phyloP scores from a whole-genome alignment of 2,113 vertebrate genomes.

The Corvus hawaiiensis region DNA sequence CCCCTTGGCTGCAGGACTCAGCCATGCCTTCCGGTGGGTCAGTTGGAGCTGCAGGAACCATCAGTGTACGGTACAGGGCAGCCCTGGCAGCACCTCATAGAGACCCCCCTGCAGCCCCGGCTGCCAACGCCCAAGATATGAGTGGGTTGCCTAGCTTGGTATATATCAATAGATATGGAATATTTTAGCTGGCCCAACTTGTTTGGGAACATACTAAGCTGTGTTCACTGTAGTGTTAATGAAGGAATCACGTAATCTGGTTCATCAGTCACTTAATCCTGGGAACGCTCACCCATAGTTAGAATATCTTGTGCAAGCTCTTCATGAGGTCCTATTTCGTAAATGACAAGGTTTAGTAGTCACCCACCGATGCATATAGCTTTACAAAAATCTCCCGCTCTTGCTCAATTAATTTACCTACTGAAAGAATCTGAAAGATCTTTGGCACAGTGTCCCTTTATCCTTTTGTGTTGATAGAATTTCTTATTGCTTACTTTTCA shows the following conservation, averaged over 20 bases:
- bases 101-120: fast-evolving
- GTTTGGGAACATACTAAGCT: background rate
- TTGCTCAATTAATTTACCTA: background rate
- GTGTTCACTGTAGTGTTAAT: background rate
- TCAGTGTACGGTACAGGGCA: background rate
- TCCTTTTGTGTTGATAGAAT: background rate
- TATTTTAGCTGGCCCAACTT: background rate
- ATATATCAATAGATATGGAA: background rate
- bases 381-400: background rate
- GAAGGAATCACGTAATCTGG: background rate
- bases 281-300: background rate
- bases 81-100: background rate
- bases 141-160: background rate
- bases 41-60: background rate
- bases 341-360: background rate
- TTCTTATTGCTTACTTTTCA: background rate
- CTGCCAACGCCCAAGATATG: background rate
- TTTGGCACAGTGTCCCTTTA: background rate
- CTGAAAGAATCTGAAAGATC: background rate
- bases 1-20: fast-evolving
- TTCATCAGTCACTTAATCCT: background rate
- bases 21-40: fast-evolving
- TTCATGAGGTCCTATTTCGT: background rate
- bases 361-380: background rate
- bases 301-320: background rate